Percentiles rank a stretch among this genome's conserved stretches.
Evolutionary conservation across 2,113 vertebrate species (phyloP).

Genomic region (Ovis canadensis): DNA sequence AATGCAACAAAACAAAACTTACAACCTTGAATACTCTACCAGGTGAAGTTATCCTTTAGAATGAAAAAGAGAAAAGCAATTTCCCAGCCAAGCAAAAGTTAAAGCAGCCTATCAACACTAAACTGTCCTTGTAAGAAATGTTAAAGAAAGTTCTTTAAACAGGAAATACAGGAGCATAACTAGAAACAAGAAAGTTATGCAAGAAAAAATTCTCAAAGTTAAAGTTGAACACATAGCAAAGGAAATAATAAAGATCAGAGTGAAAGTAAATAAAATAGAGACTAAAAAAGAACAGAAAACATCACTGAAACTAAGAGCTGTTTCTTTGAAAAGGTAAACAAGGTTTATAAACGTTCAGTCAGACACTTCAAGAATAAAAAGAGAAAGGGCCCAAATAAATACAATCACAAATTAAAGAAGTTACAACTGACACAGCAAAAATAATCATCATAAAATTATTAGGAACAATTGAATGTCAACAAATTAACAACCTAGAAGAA

Average conservation of each 20-base stretch:
- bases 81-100: neutral
- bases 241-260: neutral
- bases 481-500: neutral
- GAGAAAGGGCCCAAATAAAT: neutral
- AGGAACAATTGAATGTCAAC: neutral
- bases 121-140: neutral
- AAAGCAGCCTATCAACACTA: neutral
- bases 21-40: neutral
- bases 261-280: neutral
- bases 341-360: neutral
- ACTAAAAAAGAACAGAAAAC: neutral
- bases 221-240: neutral
- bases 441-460: neutral
- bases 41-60: neutral
- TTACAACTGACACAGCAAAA: neutral
- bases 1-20: neutral
- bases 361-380: neutral
- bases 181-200: neutral
- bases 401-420: neutral
- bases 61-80: neutral
- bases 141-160: neutral
- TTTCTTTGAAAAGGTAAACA: neutral
- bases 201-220: neutral
- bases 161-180: neutral
- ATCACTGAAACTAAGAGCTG: neutral